These are phyloP conservation scores for Mesoclemmys tuberculata DNA, from an alignment of 2,113 vertebrate genomes.

Conservation along the genomic window DNA sequence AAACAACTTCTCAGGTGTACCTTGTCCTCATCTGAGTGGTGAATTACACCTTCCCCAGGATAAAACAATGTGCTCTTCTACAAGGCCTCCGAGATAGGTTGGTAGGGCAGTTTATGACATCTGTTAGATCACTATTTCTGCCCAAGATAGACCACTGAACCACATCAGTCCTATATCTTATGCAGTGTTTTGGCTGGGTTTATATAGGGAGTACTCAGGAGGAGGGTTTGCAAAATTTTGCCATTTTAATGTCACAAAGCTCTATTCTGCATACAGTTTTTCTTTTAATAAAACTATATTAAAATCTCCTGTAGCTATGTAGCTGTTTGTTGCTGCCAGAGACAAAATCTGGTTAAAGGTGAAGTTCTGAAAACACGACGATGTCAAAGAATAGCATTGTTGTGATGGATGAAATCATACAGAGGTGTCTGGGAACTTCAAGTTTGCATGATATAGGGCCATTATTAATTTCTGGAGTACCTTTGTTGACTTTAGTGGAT, in stretches of 20 bases:
- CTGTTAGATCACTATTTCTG: background rate
- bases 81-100: background rate
- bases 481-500: background rate
- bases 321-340: background rate
- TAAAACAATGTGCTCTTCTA: background rate
- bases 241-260: background rate
- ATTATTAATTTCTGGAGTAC: background rate
- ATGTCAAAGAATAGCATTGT: background rate
- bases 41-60: background rate
- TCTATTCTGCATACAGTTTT: background rate
- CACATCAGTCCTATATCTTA: background rate
- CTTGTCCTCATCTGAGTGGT: background rate
- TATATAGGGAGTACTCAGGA: background rate
- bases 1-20: background rate
- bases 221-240: background rate
- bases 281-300: background rate
- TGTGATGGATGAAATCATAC: background rate
- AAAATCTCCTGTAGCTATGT: background rate
- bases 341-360: background rate
- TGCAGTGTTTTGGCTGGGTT: background rate
- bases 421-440: background rate
- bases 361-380: background rate
- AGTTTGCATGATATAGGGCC: background rate
- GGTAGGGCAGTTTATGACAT: background rate
- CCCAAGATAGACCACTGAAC: background rate